phyloP scores from a whole-genome alignment of 2,888 invertebrate species.

The Vannuccia rotundouncinata region DNA sequence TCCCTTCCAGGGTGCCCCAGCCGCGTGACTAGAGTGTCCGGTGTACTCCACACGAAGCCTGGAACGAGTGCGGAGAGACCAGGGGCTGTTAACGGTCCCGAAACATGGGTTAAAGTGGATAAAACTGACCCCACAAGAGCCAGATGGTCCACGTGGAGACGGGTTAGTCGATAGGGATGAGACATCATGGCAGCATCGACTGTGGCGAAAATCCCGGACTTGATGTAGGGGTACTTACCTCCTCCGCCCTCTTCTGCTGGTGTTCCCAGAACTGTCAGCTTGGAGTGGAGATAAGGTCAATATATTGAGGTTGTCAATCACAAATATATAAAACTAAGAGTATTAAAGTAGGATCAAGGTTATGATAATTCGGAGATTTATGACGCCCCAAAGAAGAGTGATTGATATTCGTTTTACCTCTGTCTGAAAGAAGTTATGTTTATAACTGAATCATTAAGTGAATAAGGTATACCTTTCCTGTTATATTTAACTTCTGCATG shows the following conservation, averaged over 20 bases:
- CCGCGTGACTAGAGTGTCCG: conserved; percentile 46
- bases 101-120: too few relatives aligned
- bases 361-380: too few relatives aligned
- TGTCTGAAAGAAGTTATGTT: too few relatives aligned
- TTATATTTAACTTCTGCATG: conserved; percentile 42
- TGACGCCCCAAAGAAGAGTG: too few relatives aligned
- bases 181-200: conserved; percentile 44
- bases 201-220: conserved; percentile 42
- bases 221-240: conserved; percentile 42
- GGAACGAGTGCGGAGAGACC: too few relatives aligned
- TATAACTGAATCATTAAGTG: too few relatives aligned
- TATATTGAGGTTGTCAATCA: too few relatives aligned
- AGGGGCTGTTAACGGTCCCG: too few relatives aligned
- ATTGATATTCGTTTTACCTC: too few relatives aligned
- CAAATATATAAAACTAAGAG: too few relatives aligned
- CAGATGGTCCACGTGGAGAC: conserved; percentile 40
- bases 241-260: conserved; percentile 45
- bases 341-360: too few relatives aligned
- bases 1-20: conserved; percentile 50
- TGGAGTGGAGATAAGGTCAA: too few relatives aligned
- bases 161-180: conserved; percentile 42
- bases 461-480: conserved; percentile 38
- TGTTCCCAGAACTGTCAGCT: conserved; percentile 40
- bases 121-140: conserved; percentile 7
- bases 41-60: conserved; percentile 41